Base-by-base conservation (phyloP, 2,888 invertebrate genomes). In the Erannis defoliaria region DNA sequence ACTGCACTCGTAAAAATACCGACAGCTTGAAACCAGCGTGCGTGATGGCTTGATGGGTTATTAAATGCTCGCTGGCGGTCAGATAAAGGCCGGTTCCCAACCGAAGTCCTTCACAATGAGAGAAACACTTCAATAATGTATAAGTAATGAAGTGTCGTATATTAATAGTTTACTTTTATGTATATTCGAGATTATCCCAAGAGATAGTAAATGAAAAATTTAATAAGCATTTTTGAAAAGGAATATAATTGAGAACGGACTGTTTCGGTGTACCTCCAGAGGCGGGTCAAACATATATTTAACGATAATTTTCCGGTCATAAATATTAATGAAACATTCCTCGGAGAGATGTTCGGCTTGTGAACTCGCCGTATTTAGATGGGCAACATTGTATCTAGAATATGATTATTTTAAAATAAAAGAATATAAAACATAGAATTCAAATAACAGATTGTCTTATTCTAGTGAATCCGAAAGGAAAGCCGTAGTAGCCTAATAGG, bases 261-360 rank as follows among this genome's bases (percentile, higher is more conserved):
- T 80, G 78, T 84, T 83, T 86, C 81, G 79, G 75, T 81, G 74
- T 70, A 77, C 58, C 43, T 29, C 16, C 6, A 72, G 64, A 68
- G 75, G 77, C 74, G 78, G 82, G 81, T 84, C 85, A 85, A 86
- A 35, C 87, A 86, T 78, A 85, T 84, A 84, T 85, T 86, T 87
- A 87, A 89, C 86, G 85, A 86, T 89, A 88, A 88, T 88, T 88
- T 89, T 85, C 85, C 83, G 83, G 81, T 82, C 85, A 89, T 89
- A 88, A 89, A 90, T 90, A 89, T 89, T 89, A 84, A 90, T 90
- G 84, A 82, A 85, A 84, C 82, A 85, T 84, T 85, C 83, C 74
- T 79, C 76, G 78, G 78, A 73, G 60, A 51, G 70, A 77, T 78
- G 73, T 72, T 74, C 81, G 77, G 80, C 81, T 82, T 81, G 55